Evolutionary conservation across 2,888 invertebrate genomes (phyloP).

Genomic region (Melinopterus prodromus): DNA sequence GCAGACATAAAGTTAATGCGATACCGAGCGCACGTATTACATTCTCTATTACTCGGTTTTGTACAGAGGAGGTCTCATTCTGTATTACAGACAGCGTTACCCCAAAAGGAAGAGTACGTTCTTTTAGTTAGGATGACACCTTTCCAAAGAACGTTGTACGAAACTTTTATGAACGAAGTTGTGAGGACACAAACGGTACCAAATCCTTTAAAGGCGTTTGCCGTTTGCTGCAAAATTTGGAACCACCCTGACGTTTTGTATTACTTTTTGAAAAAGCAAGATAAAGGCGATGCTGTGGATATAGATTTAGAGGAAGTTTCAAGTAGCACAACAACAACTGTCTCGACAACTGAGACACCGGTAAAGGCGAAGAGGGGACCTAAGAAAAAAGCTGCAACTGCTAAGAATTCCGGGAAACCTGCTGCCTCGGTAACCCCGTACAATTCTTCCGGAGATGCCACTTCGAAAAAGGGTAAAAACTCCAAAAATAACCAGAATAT

Average conservation of each 20-base stretch:
- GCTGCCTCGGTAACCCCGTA: slow-evolving; percentile 66
- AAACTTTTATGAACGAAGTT: slow-evolving; percentile 92
- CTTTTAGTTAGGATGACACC: slow-evolving; percentile 86
- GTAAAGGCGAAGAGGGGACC: slow-evolving; percentile 59
- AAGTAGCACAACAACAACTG: slow-evolving; percentile 55
- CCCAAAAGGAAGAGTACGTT: slow-evolving; percentile 95
- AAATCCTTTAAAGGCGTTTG: slow-evolving; percentile 97
- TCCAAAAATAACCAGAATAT: slow-evolving; percentile 29
- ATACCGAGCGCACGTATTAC: slow-evolving; percentile 93
- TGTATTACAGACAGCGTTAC: slow-evolving; percentile 90
- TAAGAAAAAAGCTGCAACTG: slow-evolving; percentile 55
- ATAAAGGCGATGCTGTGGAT: slow-evolving; percentile 80
- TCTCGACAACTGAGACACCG: slow-evolving; percentile 55
- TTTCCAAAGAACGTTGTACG: slow-evolving; percentile 90
- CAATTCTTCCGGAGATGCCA: slow-evolving; percentile 43
- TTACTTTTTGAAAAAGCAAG: slow-evolving; percentile 84
- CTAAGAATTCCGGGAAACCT: slow-evolving; percentile 60
- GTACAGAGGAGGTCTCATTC: slow-evolving; percentile 95
- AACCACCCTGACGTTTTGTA: slow-evolving; percentile 94
- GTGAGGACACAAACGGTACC: slow-evolving; percentile 86
- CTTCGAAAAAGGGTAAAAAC: slow-evolving; percentile 34
- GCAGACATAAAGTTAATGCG: slow-evolving; percentile 94
- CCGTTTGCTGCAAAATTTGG: slow-evolving; percentile 98
- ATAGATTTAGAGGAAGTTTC: slow-evolving; percentile 83
- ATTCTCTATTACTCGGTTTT: slow-evolving; percentile 93